Percentiles rank a stretch among this genome's conserved stretches.
phyloP scores from a whole-genome alignment of 2,797 vertebrate species.

The Moxostoma hubbsi region DNA sequence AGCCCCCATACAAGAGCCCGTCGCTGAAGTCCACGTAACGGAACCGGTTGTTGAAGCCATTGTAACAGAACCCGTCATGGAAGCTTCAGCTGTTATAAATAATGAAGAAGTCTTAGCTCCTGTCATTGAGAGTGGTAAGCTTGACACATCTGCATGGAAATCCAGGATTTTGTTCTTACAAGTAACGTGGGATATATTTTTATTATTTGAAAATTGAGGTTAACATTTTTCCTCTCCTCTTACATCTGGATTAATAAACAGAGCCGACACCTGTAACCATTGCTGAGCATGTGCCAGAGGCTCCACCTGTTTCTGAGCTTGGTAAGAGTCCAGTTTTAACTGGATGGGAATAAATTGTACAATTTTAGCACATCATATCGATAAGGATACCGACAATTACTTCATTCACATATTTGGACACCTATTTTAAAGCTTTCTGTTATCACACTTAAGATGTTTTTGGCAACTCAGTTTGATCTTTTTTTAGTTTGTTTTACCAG shows the following conservation, averaged over 20 bases:
- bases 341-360: conserved; percentile 29
- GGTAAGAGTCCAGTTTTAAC: conserved; percentile 57
- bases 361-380: neutral
- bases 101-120: conserved; percentile 15
- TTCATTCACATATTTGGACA: conserved; percentile 6
- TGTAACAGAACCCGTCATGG: neutral
- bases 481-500: neutral
- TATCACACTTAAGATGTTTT: neutral
- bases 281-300: conserved; percentile 45
- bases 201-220: conserved; percentile 37
- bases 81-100: neutral
- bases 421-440: neutral
- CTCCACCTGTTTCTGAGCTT: conserved; percentile 46
- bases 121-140: conserved; percentile 53
- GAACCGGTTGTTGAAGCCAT: neutral
- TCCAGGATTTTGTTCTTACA: neutral
- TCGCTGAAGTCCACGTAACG: neutral
- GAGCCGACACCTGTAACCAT: conserved; percentile 40
- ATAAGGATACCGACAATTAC: conserved; percentile 20
- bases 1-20: neutral
- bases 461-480: neutral
- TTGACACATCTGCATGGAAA: conserved; percentile 44
- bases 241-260: conserved; percentile 31
- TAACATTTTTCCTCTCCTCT: conserved; percentile 43
- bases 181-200: neutral